phyloP scores from a whole-genome alignment of 1,140 invertebrate species.

The Chironomus tepperi region DNA sequence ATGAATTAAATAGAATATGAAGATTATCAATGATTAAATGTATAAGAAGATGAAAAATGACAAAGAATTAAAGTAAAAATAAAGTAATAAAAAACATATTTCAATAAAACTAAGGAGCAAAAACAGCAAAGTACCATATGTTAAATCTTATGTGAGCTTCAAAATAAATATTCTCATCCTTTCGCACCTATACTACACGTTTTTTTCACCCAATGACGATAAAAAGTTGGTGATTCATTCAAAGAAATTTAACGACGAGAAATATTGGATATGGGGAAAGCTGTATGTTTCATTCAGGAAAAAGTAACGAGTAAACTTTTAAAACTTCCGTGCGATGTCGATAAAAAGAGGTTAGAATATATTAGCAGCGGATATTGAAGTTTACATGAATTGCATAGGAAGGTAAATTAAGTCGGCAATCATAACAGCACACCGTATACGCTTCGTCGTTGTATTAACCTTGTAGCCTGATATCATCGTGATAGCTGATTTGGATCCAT shows the following conservation, averaged over 20 bases:
- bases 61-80: not conserved
- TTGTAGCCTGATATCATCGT: no score
- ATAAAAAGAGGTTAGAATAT: no score
- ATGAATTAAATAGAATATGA: not conserved
- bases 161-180: not conserved
- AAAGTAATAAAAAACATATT: no score
- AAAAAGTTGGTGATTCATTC: not conserved
- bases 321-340: no score
- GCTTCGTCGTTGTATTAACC: no score
- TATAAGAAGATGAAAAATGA: not conserved
- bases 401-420: no score
- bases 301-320: not conserved
- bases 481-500: no score
- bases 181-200: not conserved
- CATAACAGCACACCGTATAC: no score
- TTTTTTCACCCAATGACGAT: not conserved
- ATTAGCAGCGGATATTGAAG: no score
- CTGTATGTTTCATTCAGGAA: not conserved
- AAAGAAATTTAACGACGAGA: not conserved
- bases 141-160: not conserved
- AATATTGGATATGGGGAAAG: not conserved
- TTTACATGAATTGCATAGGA: no score
- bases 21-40: not conserved
- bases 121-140: not conserved
- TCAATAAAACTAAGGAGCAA: no score